Percentiles rank a stretch among this genome's conserved stretches.
These are phyloP conservation scores for Harpalus rubripes DNA, from an alignment of 2,888 invertebrate genomes.

Conservation along the genomic window DNA sequence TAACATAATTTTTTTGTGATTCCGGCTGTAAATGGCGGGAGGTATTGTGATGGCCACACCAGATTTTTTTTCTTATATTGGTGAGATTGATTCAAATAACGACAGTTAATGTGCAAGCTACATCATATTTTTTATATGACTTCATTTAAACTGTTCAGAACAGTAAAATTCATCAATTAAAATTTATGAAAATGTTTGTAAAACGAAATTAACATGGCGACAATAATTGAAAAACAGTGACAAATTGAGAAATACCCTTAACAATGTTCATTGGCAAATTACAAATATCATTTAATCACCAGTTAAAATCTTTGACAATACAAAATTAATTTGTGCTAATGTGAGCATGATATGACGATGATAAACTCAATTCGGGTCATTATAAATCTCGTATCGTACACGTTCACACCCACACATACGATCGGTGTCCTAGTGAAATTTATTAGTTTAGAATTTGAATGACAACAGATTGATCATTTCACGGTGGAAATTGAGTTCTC, in stretches of 20 bases:
- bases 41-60: too few relatives aligned
- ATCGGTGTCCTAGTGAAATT: conserved; percentile 27
- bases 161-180: too few relatives aligned
- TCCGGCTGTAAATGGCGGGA: too few relatives aligned
- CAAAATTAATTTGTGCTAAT: background rate
- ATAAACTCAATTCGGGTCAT: background rate
- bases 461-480: conserved; percentile 63
- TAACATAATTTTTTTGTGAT: too few relatives aligned
- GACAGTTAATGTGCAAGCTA: too few relatives aligned
- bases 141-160: too few relatives aligned
- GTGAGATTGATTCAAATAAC: too few relatives aligned
- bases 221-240: background rate
- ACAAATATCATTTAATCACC: background rate
- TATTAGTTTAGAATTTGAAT: conserved; percentile 63
- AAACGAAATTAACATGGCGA: too few relatives aligned
- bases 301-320: conserved; percentile 3
- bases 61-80: too few relatives aligned
- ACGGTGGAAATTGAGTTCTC: conserved; percentile 34
- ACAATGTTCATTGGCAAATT: background rate
- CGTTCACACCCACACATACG: background rate
- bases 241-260: background rate
- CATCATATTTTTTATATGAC: too few relatives aligned
- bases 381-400: background rate
- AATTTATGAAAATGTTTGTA: too few relatives aligned
- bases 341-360: background rate